A percentile compares a stretch with the other conserved stretches of the same genome.
Evolutionary conservation across 1,140 invertebrate genomes (phyloP).

Genomic region (Papilio machaon): DNA sequence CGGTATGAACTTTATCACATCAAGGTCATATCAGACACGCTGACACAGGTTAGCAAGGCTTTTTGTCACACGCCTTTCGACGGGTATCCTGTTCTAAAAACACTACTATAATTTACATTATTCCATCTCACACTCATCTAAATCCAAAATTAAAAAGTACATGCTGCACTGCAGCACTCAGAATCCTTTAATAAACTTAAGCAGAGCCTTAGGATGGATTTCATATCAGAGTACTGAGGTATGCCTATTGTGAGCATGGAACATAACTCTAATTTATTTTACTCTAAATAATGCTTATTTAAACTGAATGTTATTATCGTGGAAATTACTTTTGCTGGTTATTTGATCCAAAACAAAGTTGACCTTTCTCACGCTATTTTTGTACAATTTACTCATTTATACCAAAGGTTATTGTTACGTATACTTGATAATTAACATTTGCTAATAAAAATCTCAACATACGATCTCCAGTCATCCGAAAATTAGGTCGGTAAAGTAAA

Average conservation of each 20-base stretch:
- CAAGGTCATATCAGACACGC: conserved; percentile 1
- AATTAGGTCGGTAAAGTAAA: neutral
- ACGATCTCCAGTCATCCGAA: neutral
- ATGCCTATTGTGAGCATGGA: no score
- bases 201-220: no score
- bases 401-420: neutral
- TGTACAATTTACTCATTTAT: neutral
- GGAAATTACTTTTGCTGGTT: neutral
- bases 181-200: no score
- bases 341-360: neutral
- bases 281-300: neutral
- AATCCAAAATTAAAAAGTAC: no score
- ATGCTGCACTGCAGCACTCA: no score
- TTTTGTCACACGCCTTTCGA: neutral
- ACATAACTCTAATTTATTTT: neutral
- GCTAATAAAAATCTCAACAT: neutral
- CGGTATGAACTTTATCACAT: no score
- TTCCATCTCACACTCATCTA: no score
- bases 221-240: no score
- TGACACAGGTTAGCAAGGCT: neutral
- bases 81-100: neutral
- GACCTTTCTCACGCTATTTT: conserved; percentile 22
- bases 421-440: conserved; percentile 5
- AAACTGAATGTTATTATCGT: neutral
- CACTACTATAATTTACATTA: neutral